Evolutionary conservation across 2,113 vertebrate genomes (phyloP).

Genomic region (Nannospalax galili): DNA sequence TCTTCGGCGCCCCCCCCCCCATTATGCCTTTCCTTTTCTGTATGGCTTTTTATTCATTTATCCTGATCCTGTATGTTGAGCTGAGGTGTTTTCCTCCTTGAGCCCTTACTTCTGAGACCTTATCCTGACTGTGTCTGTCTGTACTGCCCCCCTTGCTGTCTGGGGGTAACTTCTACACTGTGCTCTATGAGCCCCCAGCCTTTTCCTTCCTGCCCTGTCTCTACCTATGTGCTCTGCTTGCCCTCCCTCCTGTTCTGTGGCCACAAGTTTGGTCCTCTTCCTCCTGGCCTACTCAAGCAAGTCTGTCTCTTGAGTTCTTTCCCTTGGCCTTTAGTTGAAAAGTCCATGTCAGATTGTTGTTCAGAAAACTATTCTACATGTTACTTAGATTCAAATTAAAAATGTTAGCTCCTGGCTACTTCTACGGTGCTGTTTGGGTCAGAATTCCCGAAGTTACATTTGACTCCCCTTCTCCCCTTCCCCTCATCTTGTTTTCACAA

Average conservation of each 20-base stretch:
- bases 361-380: background rate
- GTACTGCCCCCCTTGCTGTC: background rate
- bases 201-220: background rate
- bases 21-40: background rate
- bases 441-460: background rate
- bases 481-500: background rate
- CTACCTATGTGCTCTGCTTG: rapidly evolving
- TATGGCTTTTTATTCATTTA: background rate
- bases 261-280: background rate
- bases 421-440: background rate
- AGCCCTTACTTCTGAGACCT: background rate
- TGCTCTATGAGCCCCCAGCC: background rate
- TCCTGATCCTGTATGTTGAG: background rate
- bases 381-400: background rate
- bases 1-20: background rate
- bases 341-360: background rate
- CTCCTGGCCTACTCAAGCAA: background rate
- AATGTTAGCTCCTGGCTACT: background rate
- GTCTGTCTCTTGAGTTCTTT: background rate
- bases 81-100: background rate
- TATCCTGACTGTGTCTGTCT: too few relatives aligned
- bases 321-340: slow-evolving; percentile 10
- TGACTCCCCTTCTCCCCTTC: background rate
- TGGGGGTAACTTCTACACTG: background rate
- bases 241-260: background rate